phyloP scores from a whole-genome alignment of 2,797 vertebrate species.

The Prionace glauca region DNA sequence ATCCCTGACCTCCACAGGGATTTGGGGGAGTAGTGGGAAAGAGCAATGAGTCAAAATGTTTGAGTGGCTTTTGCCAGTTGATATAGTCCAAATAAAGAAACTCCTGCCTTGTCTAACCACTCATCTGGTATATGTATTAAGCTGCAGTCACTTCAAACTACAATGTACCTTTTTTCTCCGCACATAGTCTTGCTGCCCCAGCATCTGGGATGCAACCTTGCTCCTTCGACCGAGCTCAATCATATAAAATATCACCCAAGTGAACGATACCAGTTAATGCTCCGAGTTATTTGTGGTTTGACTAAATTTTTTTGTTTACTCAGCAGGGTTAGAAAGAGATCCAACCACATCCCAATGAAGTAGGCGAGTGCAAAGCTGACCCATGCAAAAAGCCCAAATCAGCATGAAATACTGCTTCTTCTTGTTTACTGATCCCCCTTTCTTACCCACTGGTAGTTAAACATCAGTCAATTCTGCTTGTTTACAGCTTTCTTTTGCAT shows the following conservation, averaged over 20 bases:
- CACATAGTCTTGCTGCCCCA: neutral
- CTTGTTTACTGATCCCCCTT: neutral
- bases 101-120: slow-evolving; percentile 14
- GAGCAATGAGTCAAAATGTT: slow-evolving; percentile 29
- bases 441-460: neutral
- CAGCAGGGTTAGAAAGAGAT: slow-evolving; percentile 14
- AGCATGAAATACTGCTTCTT: neutral
- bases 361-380: slow-evolving; percentile 14
- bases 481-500: neutral
- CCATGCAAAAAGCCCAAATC: neutral
- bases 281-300: slow-evolving; percentile 1
- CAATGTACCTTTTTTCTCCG: neutral
- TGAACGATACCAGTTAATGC: neutral
- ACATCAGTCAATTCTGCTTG: no score
- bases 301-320: neutral
- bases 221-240: neutral
- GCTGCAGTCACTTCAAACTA: slow-evolving; percentile 3
- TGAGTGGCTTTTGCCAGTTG: slow-evolving; percentile 30
- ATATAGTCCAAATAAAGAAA: slow-evolving; percentile 32
- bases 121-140: slow-evolving; percentile 11
- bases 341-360: slow-evolving; percentile 6
- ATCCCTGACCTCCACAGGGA: neutral
- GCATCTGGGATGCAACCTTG: neutral
- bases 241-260: slow-evolving; percentile 4
- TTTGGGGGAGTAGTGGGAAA: slow-evolving; percentile 32